These are phyloP conservation scores for Crenuchus spilurus DNA, from an alignment of 2,797 vertebrate species.

Conservation along the genomic window DNA sequence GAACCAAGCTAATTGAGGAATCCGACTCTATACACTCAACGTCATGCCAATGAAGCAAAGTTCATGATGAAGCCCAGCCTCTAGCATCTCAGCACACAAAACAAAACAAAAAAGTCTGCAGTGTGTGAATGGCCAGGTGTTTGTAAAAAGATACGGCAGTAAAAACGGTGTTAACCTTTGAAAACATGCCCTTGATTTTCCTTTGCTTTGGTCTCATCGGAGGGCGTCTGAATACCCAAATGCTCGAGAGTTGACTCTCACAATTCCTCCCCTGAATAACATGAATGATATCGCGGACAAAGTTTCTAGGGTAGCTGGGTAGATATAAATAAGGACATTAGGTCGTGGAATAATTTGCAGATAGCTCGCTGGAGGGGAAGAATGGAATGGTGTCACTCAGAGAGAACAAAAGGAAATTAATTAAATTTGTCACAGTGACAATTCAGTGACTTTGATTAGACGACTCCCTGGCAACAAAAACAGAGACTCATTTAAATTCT, in stretches of 20 bases:
- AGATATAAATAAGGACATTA: constrained; percentile 73
- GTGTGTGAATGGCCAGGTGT: constrained; percentile 9
- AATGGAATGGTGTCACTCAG: constrained; percentile 79
- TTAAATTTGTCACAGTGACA: constrained; percentile 78
- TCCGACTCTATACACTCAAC: not conserved
- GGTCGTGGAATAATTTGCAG: constrained; percentile 74
- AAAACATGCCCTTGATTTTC: constrained; percentile 40
- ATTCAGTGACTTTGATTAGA: constrained; percentile 77
- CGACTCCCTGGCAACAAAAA: constrained; percentile 66
- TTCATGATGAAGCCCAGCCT: not conserved
- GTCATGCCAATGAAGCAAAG: not conserved
- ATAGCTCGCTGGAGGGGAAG: constrained; percentile 70
- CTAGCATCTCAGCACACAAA: not conserved
- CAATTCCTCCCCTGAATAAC: constrained; percentile 40
- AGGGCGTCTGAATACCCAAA: constrained; percentile 28
- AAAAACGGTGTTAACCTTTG: constrained; percentile 16
- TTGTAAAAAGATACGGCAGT: constrained; percentile 8
- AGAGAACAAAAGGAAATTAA: constrained; percentile 77
- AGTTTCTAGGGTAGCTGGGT: constrained; percentile 61
- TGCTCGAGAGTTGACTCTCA: constrained; percentile 22
- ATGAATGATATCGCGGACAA: constrained; percentile 57
- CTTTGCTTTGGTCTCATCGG: constrained; percentile 30
- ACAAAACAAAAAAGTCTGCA: not conserved
- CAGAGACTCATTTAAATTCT: constrained; percentile 67
- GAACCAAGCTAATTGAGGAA: not conserved